phyloP scores from a whole-genome alignment of 1,140 invertebrate species.

The Pygmarrhopalites habei region DNA sequence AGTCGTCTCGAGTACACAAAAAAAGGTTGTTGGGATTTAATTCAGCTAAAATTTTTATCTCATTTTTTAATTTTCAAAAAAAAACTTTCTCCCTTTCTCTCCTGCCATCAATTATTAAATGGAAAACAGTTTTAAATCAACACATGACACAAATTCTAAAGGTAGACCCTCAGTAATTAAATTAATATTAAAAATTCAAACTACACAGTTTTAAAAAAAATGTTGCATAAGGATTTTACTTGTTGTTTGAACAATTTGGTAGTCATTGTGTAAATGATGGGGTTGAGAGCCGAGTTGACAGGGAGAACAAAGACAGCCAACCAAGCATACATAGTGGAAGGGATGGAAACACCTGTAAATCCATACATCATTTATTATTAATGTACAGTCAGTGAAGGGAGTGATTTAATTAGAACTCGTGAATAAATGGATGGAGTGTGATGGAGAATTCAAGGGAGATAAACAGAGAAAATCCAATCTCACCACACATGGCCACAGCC shows the following conservation, averaged over 20 bases:
- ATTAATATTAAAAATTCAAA: neutral
- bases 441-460: too few species aligned
- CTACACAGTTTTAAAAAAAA: neutral
- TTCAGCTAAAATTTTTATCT: too few species aligned
- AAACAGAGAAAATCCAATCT: too few species aligned
- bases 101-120: neutral
- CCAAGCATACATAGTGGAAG: conserved; percentile 55
- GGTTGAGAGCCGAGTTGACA: conserved; percentile 63
- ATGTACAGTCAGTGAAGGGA: too few species aligned
- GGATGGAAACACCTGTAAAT: conserved; percentile 46
- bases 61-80: neutral
- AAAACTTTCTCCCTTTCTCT: neutral
- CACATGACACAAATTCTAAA: neutral
- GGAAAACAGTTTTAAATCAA: neutral
- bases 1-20: too few species aligned
- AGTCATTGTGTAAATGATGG: conserved; percentile 61
- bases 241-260: conserved; percentile 53
- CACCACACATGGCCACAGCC: conserved; percentile 52
- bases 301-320: conserved; percentile 61
- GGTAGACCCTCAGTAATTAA: neutral
- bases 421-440: too few species aligned
- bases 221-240: conserved; percentile 35
- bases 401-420: too few species aligned
- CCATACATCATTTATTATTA: too few species aligned
- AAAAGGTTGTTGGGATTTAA: too few species aligned